Evolutionary conservation across 2,888 invertebrate species (phyloP), one percentile per base, ranked within the genome.

Genomic region (Parthenolecanium corni): DNA sequence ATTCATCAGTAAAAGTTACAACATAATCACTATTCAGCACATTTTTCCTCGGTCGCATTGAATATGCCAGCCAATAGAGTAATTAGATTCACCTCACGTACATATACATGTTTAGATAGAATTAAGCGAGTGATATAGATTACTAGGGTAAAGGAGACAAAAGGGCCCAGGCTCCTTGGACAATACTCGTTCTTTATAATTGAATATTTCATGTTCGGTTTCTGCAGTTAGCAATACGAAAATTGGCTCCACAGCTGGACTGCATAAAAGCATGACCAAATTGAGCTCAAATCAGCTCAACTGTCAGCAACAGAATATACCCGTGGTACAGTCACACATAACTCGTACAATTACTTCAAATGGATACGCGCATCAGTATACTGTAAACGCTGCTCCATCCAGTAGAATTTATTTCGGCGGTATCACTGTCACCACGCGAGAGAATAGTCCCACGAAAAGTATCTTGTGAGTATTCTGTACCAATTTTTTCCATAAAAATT

Each of bases 201-300:
- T 9, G n/a, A 42, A 9, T 6, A 42, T 42, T 18, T 18, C 44
- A 9, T 21, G 23, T 23, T 5, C 18, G 9, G 20, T 16, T 21
- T 58, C 12, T 65, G 12, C 65, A 69, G 69, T 66, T 9, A 67
- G 67, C 64, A 70, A 71, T 20, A 71, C 71, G 66, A 67, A 71
- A 25, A 68, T 69, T 23, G 85, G 85, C 16, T 85, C 85, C 0
- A 84, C 86, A 14, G 85, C 85, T 9, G 87, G 86, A 1, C 76
- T 87, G 3, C 86, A 87, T 72, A 87, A 86, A 72, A 87, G 87
- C 72, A 86, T 88, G 86, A 87, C 87, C 9, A 79, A 86, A 42
- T 73, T 88, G 65, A 86, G 86, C 65, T 85, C 85, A 14, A 86
- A 86, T 44, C 85, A 87, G 71, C 83, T 84, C 72, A 85, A 85